Evolutionary conservation across 23 tunicate genomes (phyloP), one percentile per base, ranked within the genome.

Genomic region (Styela clava): DNA sequence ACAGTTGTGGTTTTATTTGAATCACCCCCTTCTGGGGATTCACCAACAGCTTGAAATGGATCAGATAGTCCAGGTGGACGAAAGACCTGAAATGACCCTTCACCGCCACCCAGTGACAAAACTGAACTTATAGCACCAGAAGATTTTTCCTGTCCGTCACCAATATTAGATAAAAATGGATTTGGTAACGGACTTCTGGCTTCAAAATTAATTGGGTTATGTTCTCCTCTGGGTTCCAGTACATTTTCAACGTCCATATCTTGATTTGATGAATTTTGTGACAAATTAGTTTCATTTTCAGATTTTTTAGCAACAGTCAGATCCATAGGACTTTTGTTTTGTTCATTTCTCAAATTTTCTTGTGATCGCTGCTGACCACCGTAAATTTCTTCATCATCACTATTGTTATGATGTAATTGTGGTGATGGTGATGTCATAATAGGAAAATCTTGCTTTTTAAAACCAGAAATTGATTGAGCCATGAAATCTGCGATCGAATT

Each of bases 391-490:
- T 44, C 56, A 44, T 44, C 56, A 44, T 44, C 56, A 44, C 56
- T 44, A n/a, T n/a, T n/a, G 56, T 44, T 44, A 44, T 7, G 56
- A 5, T 5, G 12, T 12, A 44, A 44, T 44, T 7, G 56, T 5
- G 56, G 56, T 12, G 56, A 44, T 44, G 56, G 56, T 44, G 56
- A 44, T 44, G 56, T 44, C 56, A 44, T 44, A 44, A 44, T 44
- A 44, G 9, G 56, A 16, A 25, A 71, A 34, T 71, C 77, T 21
- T 34, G 32, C 5, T 71, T 71, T 32, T 29, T 5, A 29, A 71
- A 71, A 26, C 77, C 77, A 26, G 35, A 18, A 33, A 71, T 32
- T 3, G 77, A 71, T 32, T 71, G 77, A 18, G 24, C 77, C 34
- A 71, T 33, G 16, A 71, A 71, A 29, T 71, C 77, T 16, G 32